Evolutionary conservation across 2,797 vertebrate species (phyloP), one percentile per base, ranked within the genome.

Genomic region (Columba guinea): DNA sequence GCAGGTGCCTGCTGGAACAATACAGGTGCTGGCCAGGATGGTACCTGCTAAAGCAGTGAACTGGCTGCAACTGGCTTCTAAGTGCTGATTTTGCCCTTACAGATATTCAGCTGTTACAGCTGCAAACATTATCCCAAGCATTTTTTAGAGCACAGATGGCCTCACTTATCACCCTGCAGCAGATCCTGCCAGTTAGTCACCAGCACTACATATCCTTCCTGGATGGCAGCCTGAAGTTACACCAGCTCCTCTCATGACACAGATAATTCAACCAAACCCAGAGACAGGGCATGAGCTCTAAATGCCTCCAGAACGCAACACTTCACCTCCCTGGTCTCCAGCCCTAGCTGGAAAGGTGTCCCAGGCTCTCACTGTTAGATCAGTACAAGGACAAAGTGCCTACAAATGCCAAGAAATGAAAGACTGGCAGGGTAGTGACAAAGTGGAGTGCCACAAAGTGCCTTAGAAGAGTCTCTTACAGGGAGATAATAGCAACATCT

Each of bases 1-100:
- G 94, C 96, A 97, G 94, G 96, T 81, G 75, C 84, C 79, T 69
- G 94, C 97, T 84, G 93, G 96, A 96, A 91, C 76, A 60, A 59
- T 64, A 39, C 95, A 95, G 90, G 84, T 92, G 92, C 96, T 82
- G 56, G 95, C 91, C 88, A 87, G 94, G 96, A 96, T 94, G 93
- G 95, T 93, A 85, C 93, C 93, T 95, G 96, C 60, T 94, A 81
- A 90, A 95, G 91, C 55, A 58, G 23, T 44, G 30, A 93, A 87
- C 97, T 88, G 87, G 95, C 67, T 94, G 15, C 28, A 83, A 83
- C 97, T 84, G 85, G 96, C 70, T 95, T 59, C 48, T 23, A 69
- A 87, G 77, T 30, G 71, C 92, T 75, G 35, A 49, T 80, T 87
- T 82, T 64, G 78, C 90, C 77, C 75, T 79, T 55, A 78, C 2